phyloP scores from a whole-genome alignment of 1,140 invertebrate genomes.

The Musca domestica region DNA sequence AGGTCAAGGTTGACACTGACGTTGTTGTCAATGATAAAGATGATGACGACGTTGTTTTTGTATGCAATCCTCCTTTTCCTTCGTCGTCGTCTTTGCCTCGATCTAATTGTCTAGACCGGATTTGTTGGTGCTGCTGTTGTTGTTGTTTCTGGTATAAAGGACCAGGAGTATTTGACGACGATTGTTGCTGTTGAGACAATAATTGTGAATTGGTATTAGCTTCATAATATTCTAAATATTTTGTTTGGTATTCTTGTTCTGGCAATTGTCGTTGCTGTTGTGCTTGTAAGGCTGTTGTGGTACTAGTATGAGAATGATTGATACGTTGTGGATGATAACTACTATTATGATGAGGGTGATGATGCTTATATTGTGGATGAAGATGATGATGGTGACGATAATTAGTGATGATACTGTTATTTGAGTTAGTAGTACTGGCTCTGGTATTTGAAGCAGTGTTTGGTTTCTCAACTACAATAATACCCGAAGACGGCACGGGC shows the following conservation, averaged over 20 bases:
- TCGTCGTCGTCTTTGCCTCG: conserved; percentile 34
- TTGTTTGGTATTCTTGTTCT: conserved; percentile 10
- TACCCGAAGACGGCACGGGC: conserved; percentile 30
- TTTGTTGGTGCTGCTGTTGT: conserved; percentile 10
- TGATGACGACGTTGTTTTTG: conserved; percentile 22
- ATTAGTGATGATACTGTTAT: conserved; percentile 17
- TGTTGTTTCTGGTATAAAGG: conserved; percentile 25
- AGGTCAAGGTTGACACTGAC: not conserved
- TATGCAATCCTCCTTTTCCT: conserved; percentile 32
- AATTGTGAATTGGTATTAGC: conserved; percentile 1
- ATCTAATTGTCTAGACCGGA: not conserved
- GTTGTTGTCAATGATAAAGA: not conserved
- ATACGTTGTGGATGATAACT: conserved; percentile 3
- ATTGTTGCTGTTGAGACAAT: conserved; percentile 24
- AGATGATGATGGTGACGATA: not conserved
- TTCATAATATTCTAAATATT: conserved; percentile 18
- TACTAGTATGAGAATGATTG: not conserved
- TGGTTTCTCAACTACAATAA: conserved; percentile 32
- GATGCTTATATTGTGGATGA: conserved; percentile 20
- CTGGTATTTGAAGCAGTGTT: conserved; percentile 20
- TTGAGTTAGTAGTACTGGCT: conserved; percentile 4
- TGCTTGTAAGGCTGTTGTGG: conserved; percentile 9
- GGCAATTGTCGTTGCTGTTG: conserved; percentile 12
- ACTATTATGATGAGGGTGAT: not conserved
- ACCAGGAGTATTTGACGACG: conserved; percentile 1